phyloP scores from a whole-genome alignment of 2,797 vertebrate genomes.

The Pangasius larnaudii region DNA sequence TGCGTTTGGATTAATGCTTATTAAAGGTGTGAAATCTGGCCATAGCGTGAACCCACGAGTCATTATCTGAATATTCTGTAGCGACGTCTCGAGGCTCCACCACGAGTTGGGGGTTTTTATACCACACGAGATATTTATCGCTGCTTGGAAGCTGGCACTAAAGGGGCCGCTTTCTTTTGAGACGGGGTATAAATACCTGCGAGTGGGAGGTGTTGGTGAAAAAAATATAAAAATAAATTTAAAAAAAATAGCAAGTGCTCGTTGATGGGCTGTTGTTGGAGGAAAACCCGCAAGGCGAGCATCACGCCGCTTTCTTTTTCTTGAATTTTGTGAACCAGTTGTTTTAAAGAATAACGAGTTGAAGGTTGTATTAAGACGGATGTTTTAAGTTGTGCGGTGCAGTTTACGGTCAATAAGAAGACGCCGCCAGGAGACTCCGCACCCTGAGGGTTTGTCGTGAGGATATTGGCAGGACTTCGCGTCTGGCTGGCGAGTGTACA shows the following conservation, averaged over 20 bases:
- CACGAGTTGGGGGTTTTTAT: neutral
- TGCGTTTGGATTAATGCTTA: too few relatives aligned
- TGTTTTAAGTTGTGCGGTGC: too few relatives aligned
- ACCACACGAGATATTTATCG: neutral
- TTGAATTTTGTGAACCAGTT: neutral
- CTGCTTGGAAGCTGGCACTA: neutral
- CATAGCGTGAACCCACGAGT: neutral
- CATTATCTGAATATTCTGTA: neutral
- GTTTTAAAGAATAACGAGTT: neutral
- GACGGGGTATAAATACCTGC: slow-evolving; percentile 18
- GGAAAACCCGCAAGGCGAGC: neutral
- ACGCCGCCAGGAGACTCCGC: neutral
- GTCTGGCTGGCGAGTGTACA: neutral
- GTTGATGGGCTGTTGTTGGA: neutral
- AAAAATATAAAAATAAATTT: too few relatives aligned
- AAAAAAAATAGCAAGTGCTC: neutral
- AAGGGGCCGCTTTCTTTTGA: neutral
- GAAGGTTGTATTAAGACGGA: neutral
- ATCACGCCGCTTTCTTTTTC: neutral
- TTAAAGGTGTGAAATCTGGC: too few relatives aligned
- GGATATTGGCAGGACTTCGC: neutral
- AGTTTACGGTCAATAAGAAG: too few relatives aligned
- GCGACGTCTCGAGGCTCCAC: neutral
- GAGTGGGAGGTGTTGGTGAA: slow-evolving; percentile 8
- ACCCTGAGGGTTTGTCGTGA: neutral